Conservation (phyloP, 2,888 invertebrate species). For the Nasonia oneida region DNA sequence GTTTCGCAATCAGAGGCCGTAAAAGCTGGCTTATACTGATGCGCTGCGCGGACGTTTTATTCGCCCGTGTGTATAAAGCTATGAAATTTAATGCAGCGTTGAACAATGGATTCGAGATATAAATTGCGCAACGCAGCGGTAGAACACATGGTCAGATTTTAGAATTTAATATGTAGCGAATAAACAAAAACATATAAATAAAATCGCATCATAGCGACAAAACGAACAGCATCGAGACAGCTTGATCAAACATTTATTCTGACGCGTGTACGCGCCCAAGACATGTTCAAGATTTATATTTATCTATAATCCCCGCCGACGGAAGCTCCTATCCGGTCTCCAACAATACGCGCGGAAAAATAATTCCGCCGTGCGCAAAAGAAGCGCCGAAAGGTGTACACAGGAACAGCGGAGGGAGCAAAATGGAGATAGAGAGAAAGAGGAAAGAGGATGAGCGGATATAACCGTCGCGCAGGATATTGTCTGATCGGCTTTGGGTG, state of each 20-base stretch:
- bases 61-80: not conserved
- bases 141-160: too few relatives aligned
- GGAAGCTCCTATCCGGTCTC: not conserved
- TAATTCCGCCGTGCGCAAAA: not conserved
- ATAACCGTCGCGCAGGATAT: slow-evolving; percentile 49
- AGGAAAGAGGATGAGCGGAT: slow-evolving; percentile 24
- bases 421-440: not conserved
- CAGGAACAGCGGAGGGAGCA: not conserved
- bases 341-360: not conserved
- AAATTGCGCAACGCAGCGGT: not conserved
- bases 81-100: not conserved
- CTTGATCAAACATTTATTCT: not conserved
- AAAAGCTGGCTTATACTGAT: not conserved
- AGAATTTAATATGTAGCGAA: too few relatives aligned
- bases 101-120: not conserved
- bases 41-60: not conserved
- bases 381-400: not conserved
- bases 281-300: not conserved
- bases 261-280: not conserved
- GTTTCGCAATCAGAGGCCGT: not conserved
- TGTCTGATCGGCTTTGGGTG: slow-evolving; percentile 60
- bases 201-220: too few relatives aligned
- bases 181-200: too few relatives aligned
- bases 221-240: not conserved
- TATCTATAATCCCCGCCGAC: not conserved